A percentile compares a stretch with the other conserved stretches of the same genome.
Conservation (phyloP, 1,140 invertebrate genomes). For the Pentalonia nigronervosa region DNA sequence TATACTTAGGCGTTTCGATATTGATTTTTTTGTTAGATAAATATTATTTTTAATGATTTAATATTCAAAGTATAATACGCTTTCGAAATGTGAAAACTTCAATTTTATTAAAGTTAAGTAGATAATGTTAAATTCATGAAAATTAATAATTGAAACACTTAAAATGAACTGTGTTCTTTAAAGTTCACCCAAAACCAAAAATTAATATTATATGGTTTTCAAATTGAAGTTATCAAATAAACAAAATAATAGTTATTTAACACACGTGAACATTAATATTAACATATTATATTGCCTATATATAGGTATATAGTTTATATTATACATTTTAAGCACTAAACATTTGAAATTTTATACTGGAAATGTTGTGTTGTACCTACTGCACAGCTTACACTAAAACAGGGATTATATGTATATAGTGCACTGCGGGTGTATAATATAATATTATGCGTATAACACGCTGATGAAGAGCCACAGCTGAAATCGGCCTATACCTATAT, state of each 20-base stretch:
- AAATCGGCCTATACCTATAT: not conserved
- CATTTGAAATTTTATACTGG: not conserved
- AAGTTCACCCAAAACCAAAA: not conserved
- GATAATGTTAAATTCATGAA: not conserved
- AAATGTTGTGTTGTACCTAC: not conserved
- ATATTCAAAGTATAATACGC: not conserved
- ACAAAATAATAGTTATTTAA: not conserved
- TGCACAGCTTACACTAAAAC: not conserved
- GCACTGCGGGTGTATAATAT: not conserved
- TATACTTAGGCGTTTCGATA: not conserved
- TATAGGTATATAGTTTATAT: too few species aligned
- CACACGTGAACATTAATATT: too few species aligned
- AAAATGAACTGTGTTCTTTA: not conserved
- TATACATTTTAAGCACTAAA: too few species aligned
- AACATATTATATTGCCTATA: too few species aligned
- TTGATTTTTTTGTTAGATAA: not conserved
- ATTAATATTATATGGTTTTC: not conserved
- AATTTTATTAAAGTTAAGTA: not conserved
- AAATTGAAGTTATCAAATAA: not conserved
- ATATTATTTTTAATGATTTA: not conserved
- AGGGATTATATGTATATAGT: not conserved
- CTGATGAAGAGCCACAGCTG: not conserved
- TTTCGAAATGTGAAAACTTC: not conserved
- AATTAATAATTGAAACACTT: not conserved
- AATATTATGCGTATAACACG: not conserved